Evolutionary conservation across 2,113 vertebrate species (phyloP).

Genomic region (Numida meleagris): DNA sequence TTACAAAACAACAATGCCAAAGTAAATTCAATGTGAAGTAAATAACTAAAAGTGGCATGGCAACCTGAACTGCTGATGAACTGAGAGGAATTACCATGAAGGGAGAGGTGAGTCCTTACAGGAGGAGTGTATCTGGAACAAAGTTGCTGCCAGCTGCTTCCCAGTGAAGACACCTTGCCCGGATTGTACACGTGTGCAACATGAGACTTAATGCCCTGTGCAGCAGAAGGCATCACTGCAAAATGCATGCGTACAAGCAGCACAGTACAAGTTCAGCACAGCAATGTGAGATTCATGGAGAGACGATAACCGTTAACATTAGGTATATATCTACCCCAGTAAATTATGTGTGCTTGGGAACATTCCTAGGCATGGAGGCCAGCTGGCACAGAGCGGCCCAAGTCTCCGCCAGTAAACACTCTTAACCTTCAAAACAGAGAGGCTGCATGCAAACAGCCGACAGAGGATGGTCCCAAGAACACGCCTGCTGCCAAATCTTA

Average conservation of each 20-base stretch:
- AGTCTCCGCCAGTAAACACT: conserved; percentile 33
- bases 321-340: conserved; percentile 11
- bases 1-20: not conserved
- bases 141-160: not conserved
- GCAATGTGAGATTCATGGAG: not conserved
- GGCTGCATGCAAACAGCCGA: conserved; percentile 15
- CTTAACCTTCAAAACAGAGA: conserved; percentile 30
- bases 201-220: rapidly evolving
- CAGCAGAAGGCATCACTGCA: not conserved
- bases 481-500: not conserved
- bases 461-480: conserved; percentile 9
- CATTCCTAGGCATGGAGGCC: conserved; percentile 41
- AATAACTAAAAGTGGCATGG: not conserved
- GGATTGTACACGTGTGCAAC: rapidly evolving
- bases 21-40: not conserved
- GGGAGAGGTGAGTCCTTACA: not conserved
- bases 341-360: conserved; percentile 58
- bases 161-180: not conserved
- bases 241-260: not conserved
- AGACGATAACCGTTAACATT: conserved; percentile 21
- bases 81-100: not conserved
- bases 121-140: rapidly evolving
- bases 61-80: not conserved
- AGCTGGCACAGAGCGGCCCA: not conserved
- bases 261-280: not conserved